These are phyloP conservation scores for Papilio glaucus DNA, from an alignment of 1,140 invertebrate genomes.

Conservation along the genomic window DNA sequence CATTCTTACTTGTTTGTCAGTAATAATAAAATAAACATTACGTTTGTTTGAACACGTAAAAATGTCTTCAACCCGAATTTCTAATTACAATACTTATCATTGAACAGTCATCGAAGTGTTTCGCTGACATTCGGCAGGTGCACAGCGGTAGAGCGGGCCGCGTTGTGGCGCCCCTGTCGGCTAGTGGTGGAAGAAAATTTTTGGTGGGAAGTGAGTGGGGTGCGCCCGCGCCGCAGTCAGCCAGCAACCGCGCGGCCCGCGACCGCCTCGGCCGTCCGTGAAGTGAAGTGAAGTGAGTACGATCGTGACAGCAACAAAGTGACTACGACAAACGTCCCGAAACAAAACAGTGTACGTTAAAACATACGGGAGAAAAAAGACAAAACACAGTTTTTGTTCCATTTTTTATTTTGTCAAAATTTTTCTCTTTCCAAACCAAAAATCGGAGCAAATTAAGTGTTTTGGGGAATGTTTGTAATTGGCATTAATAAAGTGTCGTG, in stretches of 20 bases:
- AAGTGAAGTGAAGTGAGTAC: conserved; percentile 56
- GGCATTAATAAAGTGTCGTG: conserved; percentile 80
- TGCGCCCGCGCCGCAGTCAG: conserved; percentile 77
- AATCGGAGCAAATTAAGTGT: conserved; percentile 48
- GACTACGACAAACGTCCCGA: conserved; percentile 46
- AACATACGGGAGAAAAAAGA: conserved; percentile 49
- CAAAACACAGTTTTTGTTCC: conserved; percentile 47
- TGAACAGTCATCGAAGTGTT: conserved; percentile 3
- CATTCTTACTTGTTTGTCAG: not conserved
- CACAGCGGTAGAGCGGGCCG: conserved; percentile 54
- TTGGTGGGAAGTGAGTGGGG: conserved; percentile 79
- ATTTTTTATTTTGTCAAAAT: conserved; percentile 46
- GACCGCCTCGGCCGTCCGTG: conserved; percentile 63
- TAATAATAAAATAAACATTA: not conserved
- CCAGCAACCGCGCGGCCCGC: conserved; percentile 64
- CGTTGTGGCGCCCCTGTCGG: conserved; percentile 50
- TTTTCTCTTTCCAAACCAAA: conserved; percentile 29
- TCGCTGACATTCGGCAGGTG: conserved; percentile 7
- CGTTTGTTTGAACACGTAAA: not conserved
- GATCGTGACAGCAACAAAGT: conserved; percentile 50
- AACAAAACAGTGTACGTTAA: conserved; percentile 68
- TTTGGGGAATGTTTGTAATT: conserved; percentile 74
- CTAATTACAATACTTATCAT: conserved; percentile 31
- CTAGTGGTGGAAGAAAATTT: conserved; percentile 76
- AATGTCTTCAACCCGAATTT: not conserved